These are phyloP conservation scores for Sarcophaga peregrina DNA, from an alignment of 1,140 invertebrate genomes.

Conservation along the genomic window DNA sequence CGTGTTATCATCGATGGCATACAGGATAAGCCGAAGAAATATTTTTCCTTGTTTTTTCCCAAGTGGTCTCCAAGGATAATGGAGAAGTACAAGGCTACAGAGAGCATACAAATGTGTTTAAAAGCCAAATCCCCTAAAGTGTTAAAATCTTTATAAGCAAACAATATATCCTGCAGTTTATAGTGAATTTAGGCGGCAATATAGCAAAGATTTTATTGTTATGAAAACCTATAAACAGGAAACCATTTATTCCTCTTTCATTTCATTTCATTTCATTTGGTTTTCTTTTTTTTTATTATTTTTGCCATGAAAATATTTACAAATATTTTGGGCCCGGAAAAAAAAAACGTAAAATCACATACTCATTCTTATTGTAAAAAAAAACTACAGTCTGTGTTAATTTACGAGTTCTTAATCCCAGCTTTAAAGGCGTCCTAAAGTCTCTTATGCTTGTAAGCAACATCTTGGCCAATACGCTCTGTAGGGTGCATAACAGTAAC, in stretches of 20 bases:
- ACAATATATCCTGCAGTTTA: conserved; percentile 26
- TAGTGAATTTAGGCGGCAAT: conserved; percentile 5
- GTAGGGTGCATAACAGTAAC: neutral
- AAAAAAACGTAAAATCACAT: too few species aligned
- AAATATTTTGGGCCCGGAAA: too few species aligned
- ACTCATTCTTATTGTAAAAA: too few species aligned
- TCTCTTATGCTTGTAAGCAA: too few species aligned
- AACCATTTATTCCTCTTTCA: too few species aligned
- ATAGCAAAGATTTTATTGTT: conserved; percentile 28
- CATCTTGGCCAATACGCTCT: neutral
- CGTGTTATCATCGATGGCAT: neutral
- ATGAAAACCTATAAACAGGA: conserved; percentile 23
- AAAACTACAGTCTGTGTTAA: too few species aligned
- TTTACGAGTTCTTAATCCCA: too few species aligned
- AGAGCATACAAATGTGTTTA: neutral
- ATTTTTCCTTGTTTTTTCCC: conserved; percentile 11
- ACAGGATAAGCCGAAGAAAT: neutral
- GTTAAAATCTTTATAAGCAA: conserved; percentile 32
- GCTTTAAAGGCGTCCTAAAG: too few species aligned
- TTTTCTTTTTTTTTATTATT: too few species aligned
- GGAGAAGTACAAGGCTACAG: neutral
- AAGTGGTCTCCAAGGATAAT: conserved; percentile 29
- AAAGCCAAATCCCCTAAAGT: conserved; percentile 24
- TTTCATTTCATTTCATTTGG: too few species aligned
- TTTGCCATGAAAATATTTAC: too few species aligned